A percentile compares a stretch with the other conserved stretches of the same genome.
Conservation (phyloP, 2,113 vertebrate genomes). For the Nematolebias whitei region DNA sequence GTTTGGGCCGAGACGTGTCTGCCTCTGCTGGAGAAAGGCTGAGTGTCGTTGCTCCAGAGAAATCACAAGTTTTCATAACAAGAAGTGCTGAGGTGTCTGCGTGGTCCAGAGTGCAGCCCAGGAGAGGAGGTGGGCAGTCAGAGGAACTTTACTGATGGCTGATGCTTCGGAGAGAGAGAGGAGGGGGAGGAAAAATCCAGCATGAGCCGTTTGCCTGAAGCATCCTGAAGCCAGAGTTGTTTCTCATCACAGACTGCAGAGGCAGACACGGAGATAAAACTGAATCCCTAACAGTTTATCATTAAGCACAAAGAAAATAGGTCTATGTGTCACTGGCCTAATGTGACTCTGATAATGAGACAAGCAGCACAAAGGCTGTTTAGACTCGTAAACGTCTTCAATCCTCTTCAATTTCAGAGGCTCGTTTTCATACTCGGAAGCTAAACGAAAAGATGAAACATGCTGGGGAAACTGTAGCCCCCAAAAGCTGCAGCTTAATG, state of each 20-base stretch:
- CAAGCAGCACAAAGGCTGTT: slow-evolving; percentile 23
- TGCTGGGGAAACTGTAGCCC: too few species aligned
- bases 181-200: slow-evolving; percentile 13
- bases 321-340: slow-evolving; percentile 49
- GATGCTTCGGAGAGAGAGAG: slow-evolving; percentile 1
- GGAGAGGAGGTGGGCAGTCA: slow-evolving; percentile 47
- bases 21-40: slow-evolving; percentile 41
- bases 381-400: slow-evolving; percentile 38
- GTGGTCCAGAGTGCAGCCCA: slow-evolving; percentile 42
- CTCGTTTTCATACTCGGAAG: slow-evolving; percentile 18
- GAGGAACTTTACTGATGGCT: slow-evolving; percentile 53
- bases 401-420: slow-evolving; percentile 36
- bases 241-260: slow-evolving; percentile 35
- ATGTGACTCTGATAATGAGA: slow-evolving; percentile 37
- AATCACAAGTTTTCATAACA: slow-evolving; percentile 66
- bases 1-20: slow-evolving; percentile 43
- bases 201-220: slow-evolving; percentile 41
- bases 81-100: slow-evolving; percentile 54
- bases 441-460: slow-evolving; percentile 14
- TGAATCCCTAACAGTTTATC: slow-evolving; percentile 47
- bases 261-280: slow-evolving; percentile 42
- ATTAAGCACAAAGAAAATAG: slow-evolving; percentile 23
- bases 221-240: slow-evolving; percentile 25
- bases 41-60: slow-evolving; percentile 48
- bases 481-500: slow-evolving; percentile 20